phyloP scores from a whole-genome alignment of 2,888 invertebrate species.

The Drosophila meridionalis region DNA sequence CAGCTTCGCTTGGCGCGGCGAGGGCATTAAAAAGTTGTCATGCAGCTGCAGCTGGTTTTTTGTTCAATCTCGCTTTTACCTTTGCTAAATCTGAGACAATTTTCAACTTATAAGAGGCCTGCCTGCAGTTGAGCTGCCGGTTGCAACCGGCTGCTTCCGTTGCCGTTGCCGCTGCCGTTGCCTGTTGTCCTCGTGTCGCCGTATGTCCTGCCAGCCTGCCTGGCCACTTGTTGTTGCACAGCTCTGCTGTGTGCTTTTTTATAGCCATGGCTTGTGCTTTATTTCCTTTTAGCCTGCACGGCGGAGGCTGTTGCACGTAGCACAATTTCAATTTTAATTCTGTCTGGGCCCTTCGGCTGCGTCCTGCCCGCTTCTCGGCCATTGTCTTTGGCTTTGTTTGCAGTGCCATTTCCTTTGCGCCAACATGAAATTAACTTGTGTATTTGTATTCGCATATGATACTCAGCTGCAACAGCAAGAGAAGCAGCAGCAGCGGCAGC shows the following conservation, averaged over 20 bases:
- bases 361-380: conserved; percentile 33
- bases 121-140: conserved; percentile 63
- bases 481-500: not conserved
- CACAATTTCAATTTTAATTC: conserved; percentile 78
- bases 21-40: conserved; percentile 12
- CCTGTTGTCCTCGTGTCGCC: conserved; percentile 16
- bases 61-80: conserved; percentile 30
- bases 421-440: conserved; percentile 71
- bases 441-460: conserved; percentile 37
- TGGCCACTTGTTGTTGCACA: conserved; percentile 72
- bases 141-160: conserved; percentile 55
- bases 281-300: conserved; percentile 65
- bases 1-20: not conserved
- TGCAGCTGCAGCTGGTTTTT: conserved; percentile 9
- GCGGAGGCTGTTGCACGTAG: conserved; percentile 54
- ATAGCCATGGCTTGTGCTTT: conserved; percentile 55
- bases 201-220: conserved; percentile 23
- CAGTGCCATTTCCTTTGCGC: conserved; percentile 71
- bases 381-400: conserved; percentile 77
- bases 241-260: conserved; percentile 33
- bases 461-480: conserved; percentile 25
- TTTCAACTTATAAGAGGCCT: conserved; percentile 65
- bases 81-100: conserved; percentile 72
- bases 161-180: conserved; percentile 23
- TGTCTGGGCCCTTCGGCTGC: conserved; percentile 55